Base-by-base conservation (phyloP, 2,888 invertebrate genomes). In the Clostera curtula region DNA sequence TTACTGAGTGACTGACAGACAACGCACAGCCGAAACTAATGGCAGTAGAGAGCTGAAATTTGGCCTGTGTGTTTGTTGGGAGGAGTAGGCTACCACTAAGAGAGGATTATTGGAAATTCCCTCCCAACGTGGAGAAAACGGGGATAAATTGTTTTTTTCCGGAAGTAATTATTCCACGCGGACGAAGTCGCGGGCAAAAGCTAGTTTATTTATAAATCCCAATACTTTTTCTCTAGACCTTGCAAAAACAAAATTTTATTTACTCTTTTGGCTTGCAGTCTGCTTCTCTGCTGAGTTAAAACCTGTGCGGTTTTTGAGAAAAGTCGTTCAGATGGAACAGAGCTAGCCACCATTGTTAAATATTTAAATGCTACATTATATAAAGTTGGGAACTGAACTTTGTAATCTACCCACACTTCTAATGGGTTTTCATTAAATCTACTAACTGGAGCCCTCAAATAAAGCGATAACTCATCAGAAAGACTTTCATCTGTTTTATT, bases 401-500 rank as follows among this genome's bases (percentile, higher is more conserved):
- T 44, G 6, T 43, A 43, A 11, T 44, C 43, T 35, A 2, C 23
- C 44, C 44, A 49, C 22, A 44, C 26, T 41, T 43, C 42, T 35
- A 45, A 38, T 20, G 40, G 42, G 21, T 41, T 39, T 27, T 40
- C 42, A 21, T 44, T 41, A 11, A 48, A 29, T 38, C 43, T 46
- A 15, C 35, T 25, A 2, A 43, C 39, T n/a, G 36, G 34, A 33
- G 34, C 13, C 17, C 34, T 30, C 28, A 43, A 34, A 41, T 43
- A 43, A 34, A 49, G 17, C 13, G 36, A 43, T 25, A 40, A 25
- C 28, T 37, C 36, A 31, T 41, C 38, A 6, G 39, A 40, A 25
- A 50, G 5, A 38, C 29, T 33, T 24, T 44, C 45, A 2, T 48
- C 25, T 5, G 38, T 27, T 32, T 49, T 44, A 31, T 36, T 35